A percentile compares a stretch with the other conserved stretches of the same genome.
Conservation (phyloP, 2,113 vertebrate genomes). For the Dermatemys mawii region DNA sequence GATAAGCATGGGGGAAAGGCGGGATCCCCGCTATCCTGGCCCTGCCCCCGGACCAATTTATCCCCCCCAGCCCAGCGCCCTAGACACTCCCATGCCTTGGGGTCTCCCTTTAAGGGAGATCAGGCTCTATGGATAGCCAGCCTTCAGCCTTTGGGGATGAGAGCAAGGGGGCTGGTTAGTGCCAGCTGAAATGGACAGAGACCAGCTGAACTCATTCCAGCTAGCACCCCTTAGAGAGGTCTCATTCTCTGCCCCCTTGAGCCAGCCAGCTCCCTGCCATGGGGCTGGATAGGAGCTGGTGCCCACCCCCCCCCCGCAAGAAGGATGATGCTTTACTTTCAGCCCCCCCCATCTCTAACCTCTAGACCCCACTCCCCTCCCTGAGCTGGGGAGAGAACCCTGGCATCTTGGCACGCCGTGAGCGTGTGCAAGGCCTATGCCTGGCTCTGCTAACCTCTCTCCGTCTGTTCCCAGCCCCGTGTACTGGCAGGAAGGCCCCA, state of each 20-base stretch:
- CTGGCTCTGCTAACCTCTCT: neutral
- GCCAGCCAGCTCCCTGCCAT: neutral
- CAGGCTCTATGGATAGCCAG: neutral
- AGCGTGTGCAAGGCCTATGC: neutral
- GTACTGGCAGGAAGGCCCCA: constrained; percentile 32
- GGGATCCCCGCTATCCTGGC: neutral
- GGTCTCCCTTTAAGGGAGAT: neutral
- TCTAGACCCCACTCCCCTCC: neutral
- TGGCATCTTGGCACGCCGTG: neutral
- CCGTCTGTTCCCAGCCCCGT: constrained; percentile 35
- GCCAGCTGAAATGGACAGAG: neutral
- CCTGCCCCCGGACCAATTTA: neutral
- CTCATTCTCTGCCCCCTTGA: neutral
- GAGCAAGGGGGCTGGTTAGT: neutral
- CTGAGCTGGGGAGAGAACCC: neutral
- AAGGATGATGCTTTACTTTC: neutral
- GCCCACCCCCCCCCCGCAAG: too few species aligned
- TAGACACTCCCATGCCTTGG: neutral
- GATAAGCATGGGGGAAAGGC: neutral
- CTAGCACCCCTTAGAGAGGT: neutral
- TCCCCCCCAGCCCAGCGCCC: neutral
- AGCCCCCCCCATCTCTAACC: neutral
- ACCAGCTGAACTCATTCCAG: neutral
- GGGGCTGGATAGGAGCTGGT: neutral
- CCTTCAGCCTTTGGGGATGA: neutral